These are phyloP conservation scores for Achatina immaculata DNA, from an alignment of 1,140 invertebrate species.

Conservation along the genomic window DNA sequence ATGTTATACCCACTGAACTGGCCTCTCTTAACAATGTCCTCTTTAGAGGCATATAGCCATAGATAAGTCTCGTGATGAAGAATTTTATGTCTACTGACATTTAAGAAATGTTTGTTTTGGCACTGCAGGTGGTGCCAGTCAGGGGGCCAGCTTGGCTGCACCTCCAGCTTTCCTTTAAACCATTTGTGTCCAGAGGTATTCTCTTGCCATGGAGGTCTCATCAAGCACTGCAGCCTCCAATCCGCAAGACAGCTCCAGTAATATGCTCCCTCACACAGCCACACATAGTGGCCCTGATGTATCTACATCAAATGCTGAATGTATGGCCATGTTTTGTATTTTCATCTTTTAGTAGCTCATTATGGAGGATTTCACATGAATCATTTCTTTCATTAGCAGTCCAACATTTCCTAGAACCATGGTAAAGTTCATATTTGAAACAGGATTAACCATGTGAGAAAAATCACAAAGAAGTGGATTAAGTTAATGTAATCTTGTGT, in stretches of 20 bases:
- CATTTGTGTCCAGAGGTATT: constrained; percentile 34
- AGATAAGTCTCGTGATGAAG: too few species aligned
- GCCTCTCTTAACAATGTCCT: too few species aligned
- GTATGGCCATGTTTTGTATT: neutral
- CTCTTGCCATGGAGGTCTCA: constrained; percentile 31
- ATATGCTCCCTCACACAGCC: neutral
- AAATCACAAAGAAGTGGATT: too few species aligned
- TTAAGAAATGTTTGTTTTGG: neutral
- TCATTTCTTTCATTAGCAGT: too few species aligned
- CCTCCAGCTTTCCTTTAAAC: constrained; percentile 11
- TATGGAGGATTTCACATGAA: too few species aligned
- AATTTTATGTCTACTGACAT: too few species aligned
- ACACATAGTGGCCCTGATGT: neutral
- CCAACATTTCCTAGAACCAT: too few species aligned
- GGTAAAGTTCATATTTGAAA: too few species aligned
- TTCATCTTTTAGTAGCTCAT: neutral
- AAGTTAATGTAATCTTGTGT: too few species aligned
- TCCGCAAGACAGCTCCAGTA: neutral
- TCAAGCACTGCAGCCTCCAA: constrained; percentile 28
- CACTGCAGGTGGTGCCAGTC: neutral
- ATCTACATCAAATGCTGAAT: constrained; percentile 12
- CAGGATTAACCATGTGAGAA: too few species aligned
- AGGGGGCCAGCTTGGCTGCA: neutral
- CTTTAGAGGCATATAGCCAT: too few species aligned
- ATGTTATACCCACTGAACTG: too few species aligned